phyloP scores from a whole-genome alignment of 2,113 vertebrate genomes.

The Empidonax traillii region DNA sequence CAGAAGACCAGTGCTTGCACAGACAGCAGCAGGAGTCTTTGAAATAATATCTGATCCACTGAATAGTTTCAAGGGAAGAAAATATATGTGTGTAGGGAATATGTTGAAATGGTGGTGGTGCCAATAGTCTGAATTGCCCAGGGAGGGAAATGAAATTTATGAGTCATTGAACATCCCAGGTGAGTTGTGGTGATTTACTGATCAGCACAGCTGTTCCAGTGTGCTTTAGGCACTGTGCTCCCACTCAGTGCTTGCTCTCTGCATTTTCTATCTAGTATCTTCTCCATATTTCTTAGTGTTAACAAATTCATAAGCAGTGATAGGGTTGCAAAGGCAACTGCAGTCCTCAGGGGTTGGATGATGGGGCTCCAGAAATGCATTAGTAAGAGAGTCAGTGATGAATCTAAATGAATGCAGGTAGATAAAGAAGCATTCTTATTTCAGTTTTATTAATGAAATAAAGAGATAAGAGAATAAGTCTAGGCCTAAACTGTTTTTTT shows the following conservation, averaged over 20 bases:
- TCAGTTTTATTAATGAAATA: neutral
- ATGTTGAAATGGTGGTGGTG: neutral
- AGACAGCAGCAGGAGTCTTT: neutral
- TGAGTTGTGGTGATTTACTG: slow-evolving; percentile 9
- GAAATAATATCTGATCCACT: neutral
- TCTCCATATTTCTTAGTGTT: neutral
- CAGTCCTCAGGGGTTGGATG: neutral
- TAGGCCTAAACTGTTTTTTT: neutral
- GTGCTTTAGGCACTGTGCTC: neutral
- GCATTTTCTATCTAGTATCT: neutral
- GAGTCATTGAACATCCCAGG: slow-evolving; percentile 30
- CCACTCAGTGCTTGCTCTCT: neutral
- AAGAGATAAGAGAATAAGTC: neutral
- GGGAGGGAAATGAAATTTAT: neutral
- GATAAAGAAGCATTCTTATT: neutral
- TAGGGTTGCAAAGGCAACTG: neutral
- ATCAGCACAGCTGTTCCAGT: neutral
- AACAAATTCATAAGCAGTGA: neutral
- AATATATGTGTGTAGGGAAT: neutral
- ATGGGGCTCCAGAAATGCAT: neutral
- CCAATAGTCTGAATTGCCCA: neutral
- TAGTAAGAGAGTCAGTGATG: neutral
- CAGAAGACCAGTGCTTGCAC: neutral
- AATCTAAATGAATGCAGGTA: neutral
- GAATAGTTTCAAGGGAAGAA: neutral